Base-by-base conservation (phyloP, 2,797 vertebrate species). In the Micrastur ruficollis region DNA sequence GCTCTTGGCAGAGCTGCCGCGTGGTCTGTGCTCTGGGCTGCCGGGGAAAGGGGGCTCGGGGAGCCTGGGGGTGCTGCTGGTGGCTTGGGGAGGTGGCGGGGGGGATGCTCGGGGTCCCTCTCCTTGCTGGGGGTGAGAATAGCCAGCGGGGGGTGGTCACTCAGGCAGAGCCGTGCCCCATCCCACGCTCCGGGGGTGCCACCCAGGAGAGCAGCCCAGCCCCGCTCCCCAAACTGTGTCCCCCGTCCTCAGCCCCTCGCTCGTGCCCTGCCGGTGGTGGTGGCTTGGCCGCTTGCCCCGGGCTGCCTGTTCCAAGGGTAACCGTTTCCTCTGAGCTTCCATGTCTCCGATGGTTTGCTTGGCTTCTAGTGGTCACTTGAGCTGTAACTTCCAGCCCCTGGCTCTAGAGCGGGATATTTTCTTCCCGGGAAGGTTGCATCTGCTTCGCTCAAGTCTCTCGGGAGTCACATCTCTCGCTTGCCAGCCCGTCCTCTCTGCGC, bases 321-420 rank as follows among this genome's bases (percentile, higher is more conserved):
- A 38, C 50, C 16, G 0, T 58, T 74, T 83, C 85, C 67, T 50
- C 66, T 3, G 66, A 14, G 8, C 34, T 53, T 55, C 52, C 52
- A 5, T 4, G 16, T 19, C 81, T 50, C 22, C 12, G 1, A 26
- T 47, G 8, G 67, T 59, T 83, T 31, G 59, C 68, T 61, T 22
- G 0, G 0, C 59, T 75, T 7, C 34, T 8, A 6, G 36, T 0
- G 17, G 38, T 53, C 71, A 4, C 74, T 79, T 8, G 0, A 29
- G 84, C 80, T 6, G 32, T 3, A 32, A 7, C 58, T 52, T 14
- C 38, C 91, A 55, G 36, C n/a, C 67, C 42, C 72, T 52, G 67
- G 91, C 73, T 59, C 70, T 2, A 8, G 36, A 42, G 32, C 23
- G 6, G 90, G 88, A 9, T 36, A 8, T 52, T 78, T 82, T 36